Evolutionary conservation across 2,888 invertebrate genomes (phyloP), one percentile per base, ranked within the genome.

Genomic region (Agrotis exclamationis): DNA sequence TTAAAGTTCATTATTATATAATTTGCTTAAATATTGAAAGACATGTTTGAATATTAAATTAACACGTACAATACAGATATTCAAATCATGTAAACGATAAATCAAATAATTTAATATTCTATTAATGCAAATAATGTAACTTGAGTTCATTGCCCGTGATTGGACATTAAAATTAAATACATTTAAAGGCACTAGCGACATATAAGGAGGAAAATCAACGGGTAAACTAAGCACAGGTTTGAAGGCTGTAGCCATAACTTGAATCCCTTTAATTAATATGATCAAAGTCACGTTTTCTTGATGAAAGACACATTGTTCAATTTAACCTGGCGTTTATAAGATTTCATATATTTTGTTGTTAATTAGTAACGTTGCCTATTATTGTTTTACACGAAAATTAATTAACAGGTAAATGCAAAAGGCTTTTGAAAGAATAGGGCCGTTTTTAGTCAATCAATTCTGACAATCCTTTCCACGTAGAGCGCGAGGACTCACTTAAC

Each of bases 271-370:
- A 80, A 67, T 70, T 76, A 76, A 60, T 58, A 60, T 66, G 33
- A 71, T 63, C 63, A 71, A 77, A 77, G 81, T 70, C 80, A 80
- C 66, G 69, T 70, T 80, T 80, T 60, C 39, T 48, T 14, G 0
- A 66, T 59, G 33, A 59, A 75, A 51, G 51, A 75, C 69, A 72
- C 44, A 70, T 63, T 63, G 11, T 65, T 60, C 2, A 3, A 14
- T 39, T 56, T 48, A 70, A 67, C 45, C 33, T 33, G 33, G n/a
- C n/a, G 13, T 33, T 68, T 14, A 28, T 22, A 33, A 11, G 45
- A 53, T 54, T 69, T 53, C 13, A 11, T 22, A 33, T 18, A 47
- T 20, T 54, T 62, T 47, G 4, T 63, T 39, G 24, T 18, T 65
- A 33, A 39, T 53, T 14, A 54, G 48, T 45, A 22, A 39, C 6